A percentile compares a stretch with the other conserved stretches of the same genome.
Evolutionary conservation across 2,888 invertebrate genomes (phyloP).

Genomic region (Limnephilus marmoratus): DNA sequence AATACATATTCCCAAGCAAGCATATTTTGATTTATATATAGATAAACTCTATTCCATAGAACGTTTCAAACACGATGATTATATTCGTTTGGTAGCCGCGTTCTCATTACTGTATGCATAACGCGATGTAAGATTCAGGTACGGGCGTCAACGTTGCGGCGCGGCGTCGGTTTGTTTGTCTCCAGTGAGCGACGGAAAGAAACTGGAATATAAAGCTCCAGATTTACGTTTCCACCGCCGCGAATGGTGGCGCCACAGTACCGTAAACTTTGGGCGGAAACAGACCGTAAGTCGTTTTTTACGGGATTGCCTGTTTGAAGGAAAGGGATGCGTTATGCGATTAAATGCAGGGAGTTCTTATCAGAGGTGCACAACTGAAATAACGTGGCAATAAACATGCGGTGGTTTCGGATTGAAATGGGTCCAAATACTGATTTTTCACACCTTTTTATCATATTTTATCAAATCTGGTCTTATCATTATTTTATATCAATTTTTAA

Average conservation of each 20-base stretch:
- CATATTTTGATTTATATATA: no score
- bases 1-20: no score
- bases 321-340: background rate
- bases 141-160: background rate
- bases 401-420: background rate
- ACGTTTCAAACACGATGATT: background rate
- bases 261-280: slow-evolving; percentile 27
- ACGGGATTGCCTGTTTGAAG: background rate
- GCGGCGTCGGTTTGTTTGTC: background rate
- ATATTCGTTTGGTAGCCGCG: background rate
- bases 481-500: no score
- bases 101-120: background rate
- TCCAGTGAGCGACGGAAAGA: slow-evolving; percentile 4
- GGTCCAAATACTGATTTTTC: no score
- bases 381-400: background rate
- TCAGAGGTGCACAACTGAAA: background rate
- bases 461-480: no score
- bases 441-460: no score
- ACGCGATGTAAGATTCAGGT: background rate
- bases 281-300: slow-evolving; percentile 4
- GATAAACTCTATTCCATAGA: background rate
- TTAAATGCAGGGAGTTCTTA: background rate
- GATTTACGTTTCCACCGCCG: slow-evolving; percentile 18
- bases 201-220: background rate
- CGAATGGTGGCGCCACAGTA: slow-evolving; percentile 6